These are phyloP conservation scores for Spodoptera picta DNA, from an alignment of 2,888 invertebrate species.

Conservation along the genomic window DNA sequence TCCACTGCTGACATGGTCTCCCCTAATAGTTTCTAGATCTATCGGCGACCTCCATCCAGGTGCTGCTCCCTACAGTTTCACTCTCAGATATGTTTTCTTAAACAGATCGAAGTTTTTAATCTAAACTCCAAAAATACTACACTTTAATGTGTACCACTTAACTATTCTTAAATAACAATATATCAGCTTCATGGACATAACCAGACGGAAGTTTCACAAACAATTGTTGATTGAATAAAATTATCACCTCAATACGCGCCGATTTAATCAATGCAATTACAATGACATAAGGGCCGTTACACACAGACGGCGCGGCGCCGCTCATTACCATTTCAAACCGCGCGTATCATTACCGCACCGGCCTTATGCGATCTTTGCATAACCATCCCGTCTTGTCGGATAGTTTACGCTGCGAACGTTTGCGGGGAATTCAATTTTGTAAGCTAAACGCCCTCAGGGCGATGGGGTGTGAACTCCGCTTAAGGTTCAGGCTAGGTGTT, in stretches of 20 bases:
- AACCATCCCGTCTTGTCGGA: conserved; percentile 66
- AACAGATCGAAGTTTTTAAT: too few relatives aligned
- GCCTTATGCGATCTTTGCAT: conserved; percentile 60
- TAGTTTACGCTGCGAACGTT: conserved; percentile 79
- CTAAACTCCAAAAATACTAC: too few relatives aligned
- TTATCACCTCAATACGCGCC: conserved; percentile 41
- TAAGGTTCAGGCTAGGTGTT: conserved; percentile 34
- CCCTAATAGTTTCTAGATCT: too few relatives aligned
- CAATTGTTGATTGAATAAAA: conserved; percentile 39
- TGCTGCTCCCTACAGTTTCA: too few relatives aligned
- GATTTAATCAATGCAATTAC: conserved; percentile 54
- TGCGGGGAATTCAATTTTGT: conserved; percentile 81
- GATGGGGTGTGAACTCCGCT: conserved; percentile 44
- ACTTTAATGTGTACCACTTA: too few relatives aligned
- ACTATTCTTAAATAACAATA: too few relatives aligned
- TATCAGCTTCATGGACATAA: conserved; percentile 21
- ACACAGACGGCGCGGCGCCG: conserved; percentile 48
- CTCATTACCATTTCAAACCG: conserved; percentile 59
- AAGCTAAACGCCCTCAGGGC: conserved; percentile 63
- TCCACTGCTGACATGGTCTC: too few relatives aligned
- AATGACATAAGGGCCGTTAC: conserved; percentile 50
- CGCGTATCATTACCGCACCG: conserved; percentile 58
- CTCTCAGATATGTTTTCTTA: too few relatives aligned
- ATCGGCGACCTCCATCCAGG: too few relatives aligned
- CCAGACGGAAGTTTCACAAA: conserved; percentile 26